Conservation (phyloP, 2,888 invertebrate genomes). For the Lycocerus yunnanus region DNA sequence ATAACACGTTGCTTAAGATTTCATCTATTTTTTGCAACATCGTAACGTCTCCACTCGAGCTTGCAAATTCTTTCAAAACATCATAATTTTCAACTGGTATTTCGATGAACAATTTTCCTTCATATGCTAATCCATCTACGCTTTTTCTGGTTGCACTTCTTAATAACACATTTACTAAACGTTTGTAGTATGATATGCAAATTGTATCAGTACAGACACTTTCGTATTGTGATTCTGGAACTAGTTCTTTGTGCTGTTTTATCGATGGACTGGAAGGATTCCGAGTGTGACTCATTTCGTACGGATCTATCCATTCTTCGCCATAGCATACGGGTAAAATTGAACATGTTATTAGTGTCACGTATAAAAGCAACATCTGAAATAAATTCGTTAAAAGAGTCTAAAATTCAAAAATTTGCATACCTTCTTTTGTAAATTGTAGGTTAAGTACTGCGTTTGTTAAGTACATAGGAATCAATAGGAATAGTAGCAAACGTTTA, state of each 20-base stretch:
- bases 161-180: slow-evolving; percentile 24
- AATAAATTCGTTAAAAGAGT: not conserved
- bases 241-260: not conserved
- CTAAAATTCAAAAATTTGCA: not conserved
- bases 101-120: slow-evolving; percentile 20
- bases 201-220: not conserved
- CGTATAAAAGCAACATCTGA: not conserved
- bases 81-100: slow-evolving; percentile 18
- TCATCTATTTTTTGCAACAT: slow-evolving; percentile 20
- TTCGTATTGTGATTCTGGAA: not conserved
- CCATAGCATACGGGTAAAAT: not conserved
- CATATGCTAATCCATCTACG: not conserved
- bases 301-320: not conserved
- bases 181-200: slow-evolving; percentile 25
- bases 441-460: no score
- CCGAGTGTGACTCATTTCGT: not conserved
- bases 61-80: slow-evolving; percentile 15
- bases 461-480: no score
- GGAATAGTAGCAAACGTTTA: no score
- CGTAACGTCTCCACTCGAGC: slow-evolving; percentile 4
- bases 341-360: not conserved
- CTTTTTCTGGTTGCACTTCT: slow-evolving; percentile 4
- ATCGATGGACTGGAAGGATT: not conserved
- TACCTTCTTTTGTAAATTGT: not conserved
- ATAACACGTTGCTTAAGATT: slow-evolving; percentile 18